Evolutionary conservation across 2,888 invertebrate genomes (phyloP).

Genomic region (Zelleria hepariella): DNA sequence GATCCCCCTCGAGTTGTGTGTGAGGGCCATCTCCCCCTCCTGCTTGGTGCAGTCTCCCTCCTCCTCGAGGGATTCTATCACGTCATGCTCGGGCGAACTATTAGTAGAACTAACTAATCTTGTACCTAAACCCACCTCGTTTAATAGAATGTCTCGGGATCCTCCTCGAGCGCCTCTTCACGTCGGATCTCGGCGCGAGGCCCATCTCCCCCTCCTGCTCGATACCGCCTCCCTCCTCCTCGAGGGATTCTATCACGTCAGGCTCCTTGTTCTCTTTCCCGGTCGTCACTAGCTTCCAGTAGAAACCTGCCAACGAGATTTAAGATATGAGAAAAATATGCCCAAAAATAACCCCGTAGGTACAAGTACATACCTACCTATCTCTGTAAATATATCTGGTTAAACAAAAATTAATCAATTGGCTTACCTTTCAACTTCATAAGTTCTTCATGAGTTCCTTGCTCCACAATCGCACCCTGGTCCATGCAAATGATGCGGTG

Average conservation of each 20-base stretch:
- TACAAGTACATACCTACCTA: neutral
- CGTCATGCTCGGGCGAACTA: conserved; percentile 13
- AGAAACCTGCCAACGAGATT: conserved; percentile 33
- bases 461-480: conserved; percentile 79
- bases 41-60: conserved; percentile 33
- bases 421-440: conserved; percentile 73
- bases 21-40: conserved; percentile 23
- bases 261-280: conserved; percentile 52
- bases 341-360: neutral
- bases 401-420: neutral
- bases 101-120: too few relatives aligned
- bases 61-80: conserved; percentile 9
- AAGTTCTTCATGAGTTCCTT: conserved; percentile 82
- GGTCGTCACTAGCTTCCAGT: conserved; percentile 76
- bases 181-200: conserved; percentile 34
- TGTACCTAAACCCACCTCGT: conserved; percentile 31
- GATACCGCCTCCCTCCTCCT: conserved; percentile 32
- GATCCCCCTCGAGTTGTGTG: conserved; percentile 40
- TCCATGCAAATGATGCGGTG: conserved; percentile 81
- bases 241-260: conserved; percentile 7
- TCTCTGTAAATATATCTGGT: neutral
- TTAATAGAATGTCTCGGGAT: conserved; percentile 52
- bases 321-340: neutral
- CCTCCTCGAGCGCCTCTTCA: conserved; percentile 44
- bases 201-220: conserved; percentile 22